phyloP scores from a whole-genome alignment of 2,113 vertebrate genomes.

The Stigmatopora nigra region DNA sequence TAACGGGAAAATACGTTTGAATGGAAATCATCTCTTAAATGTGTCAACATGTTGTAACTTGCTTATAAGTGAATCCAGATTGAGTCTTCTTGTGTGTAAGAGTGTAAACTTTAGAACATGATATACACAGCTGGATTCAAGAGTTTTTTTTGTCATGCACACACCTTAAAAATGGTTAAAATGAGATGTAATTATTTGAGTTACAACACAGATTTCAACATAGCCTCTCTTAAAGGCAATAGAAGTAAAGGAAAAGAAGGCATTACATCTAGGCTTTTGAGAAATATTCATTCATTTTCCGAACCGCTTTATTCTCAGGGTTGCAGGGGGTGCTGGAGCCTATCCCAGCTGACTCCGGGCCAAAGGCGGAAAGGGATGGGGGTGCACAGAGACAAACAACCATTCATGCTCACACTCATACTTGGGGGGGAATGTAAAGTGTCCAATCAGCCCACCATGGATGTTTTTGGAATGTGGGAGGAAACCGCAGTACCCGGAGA shows the following conservation, averaged over 20 bases:
- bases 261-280: neutral
- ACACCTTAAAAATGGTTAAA: neutral
- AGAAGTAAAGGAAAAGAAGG: neutral
- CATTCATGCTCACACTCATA: too few relatives aligned
- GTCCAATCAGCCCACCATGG: too few relatives aligned
- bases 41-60: conserved; percentile 5
- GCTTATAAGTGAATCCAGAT: neutral
- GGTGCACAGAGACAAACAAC: too few relatives aligned
- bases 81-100: neutral
- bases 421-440: too few relatives aligned
- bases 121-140: neutral
- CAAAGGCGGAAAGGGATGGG: too few relatives aligned
- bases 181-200: neutral
- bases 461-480: too few relatives aligned
- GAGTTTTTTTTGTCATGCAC: neutral
- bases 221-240: neutral
- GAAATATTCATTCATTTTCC: neutral
- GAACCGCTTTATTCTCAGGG: too few relatives aligned
- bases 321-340: too few relatives aligned
- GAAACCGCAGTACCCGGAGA: too few relatives aligned
- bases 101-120: too few relatives aligned
- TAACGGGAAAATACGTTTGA: neutral
- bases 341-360: too few relatives aligned
- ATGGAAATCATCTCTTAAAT: neutral
- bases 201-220: neutral